phyloP scores from a whole-genome alignment of 2,113 vertebrate genomes.

The Tapirus terrestris region DNA sequence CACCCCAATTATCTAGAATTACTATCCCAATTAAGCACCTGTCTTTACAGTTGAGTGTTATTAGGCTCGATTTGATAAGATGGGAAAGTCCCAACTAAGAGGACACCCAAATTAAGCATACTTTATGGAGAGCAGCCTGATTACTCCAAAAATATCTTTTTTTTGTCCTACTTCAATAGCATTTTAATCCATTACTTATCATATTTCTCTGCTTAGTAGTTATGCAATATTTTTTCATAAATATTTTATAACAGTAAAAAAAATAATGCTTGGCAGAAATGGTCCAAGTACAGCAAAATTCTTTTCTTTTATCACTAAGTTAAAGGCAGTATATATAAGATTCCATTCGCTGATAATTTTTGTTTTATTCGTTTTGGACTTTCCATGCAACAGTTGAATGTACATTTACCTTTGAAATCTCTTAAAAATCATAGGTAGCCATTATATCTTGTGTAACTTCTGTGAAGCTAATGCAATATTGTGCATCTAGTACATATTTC shows the following conservation, averaged over 20 bases:
- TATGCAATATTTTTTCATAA: background rate
- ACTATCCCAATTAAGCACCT: slow-evolving; percentile 72
- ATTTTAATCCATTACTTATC: background rate
- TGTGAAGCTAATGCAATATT: background rate
- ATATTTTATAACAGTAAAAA: background rate
- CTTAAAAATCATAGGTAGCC: background rate
- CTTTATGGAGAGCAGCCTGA: slow-evolving; percentile 16
- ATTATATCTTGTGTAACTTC: background rate
- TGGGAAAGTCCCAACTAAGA: slow-evolving; percentile 68
- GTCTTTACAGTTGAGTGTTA: slow-evolving; percentile 67
- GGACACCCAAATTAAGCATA: slow-evolving; percentile 50
- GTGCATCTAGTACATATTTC: background rate
- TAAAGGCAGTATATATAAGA: background rate
- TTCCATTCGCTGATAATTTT: background rate
- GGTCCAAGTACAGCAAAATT: background rate
- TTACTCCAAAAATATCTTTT: background rate
- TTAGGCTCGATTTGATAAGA: slow-evolving; percentile 58
- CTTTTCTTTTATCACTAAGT: background rate
- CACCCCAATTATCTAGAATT: slow-evolving; percentile 69
- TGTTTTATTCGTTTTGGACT: background rate
- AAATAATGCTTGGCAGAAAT: background rate
- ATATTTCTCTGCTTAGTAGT: background rate
- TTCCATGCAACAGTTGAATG: background rate
- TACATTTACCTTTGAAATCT: background rate
- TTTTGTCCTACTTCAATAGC: background rate